Percentiles rank a stretch among this genome's conserved stretches.
phyloP scores from a whole-genome alignment of 1,140 invertebrate genomes.

The Cotesia glomerata region DNA sequence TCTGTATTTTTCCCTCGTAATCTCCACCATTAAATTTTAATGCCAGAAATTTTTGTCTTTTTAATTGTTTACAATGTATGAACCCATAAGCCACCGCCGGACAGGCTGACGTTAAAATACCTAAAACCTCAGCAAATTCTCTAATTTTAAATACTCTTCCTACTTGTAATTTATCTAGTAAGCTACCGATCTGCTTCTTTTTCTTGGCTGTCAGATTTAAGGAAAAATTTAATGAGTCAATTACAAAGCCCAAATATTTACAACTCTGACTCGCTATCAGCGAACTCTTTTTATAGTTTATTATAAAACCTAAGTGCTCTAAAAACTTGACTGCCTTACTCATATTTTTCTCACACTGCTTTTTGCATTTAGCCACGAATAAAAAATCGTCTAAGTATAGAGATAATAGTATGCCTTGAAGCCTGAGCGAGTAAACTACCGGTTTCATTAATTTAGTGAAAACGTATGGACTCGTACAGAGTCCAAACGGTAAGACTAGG shows the following conservation, averaged over 20 bases:
- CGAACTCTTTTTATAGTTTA: background rate
- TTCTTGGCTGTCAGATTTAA: background rate
- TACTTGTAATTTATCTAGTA: background rate
- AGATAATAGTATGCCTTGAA: background rate
- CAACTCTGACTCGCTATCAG: background rate
- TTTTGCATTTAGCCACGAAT: background rate
- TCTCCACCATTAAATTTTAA: slow-evolving; percentile 25
- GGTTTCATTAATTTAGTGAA: background rate
- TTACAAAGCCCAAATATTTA: background rate
- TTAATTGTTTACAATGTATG: slow-evolving; percentile 28
- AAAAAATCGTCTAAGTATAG: background rate
- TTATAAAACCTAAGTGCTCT: background rate
- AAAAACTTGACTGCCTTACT: background rate
- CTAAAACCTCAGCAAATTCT: slow-evolving; percentile 19
- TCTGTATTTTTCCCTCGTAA: slow-evolving; percentile 18
- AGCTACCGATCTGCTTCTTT: background rate
- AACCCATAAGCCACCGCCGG: slow-evolving; percentile 23
- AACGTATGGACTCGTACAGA: background rate
- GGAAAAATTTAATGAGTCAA: background rate
- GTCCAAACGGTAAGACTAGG: background rate
- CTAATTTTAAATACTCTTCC: slow-evolving; percentile 15
- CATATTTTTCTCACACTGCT: background rate
- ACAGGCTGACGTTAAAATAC: background rate
- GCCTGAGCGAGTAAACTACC: background rate
- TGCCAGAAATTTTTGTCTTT: slow-evolving; percentile 29